Conservation (phyloP, 2,113 vertebrate genomes). For the Aramus guarauna region DNA sequence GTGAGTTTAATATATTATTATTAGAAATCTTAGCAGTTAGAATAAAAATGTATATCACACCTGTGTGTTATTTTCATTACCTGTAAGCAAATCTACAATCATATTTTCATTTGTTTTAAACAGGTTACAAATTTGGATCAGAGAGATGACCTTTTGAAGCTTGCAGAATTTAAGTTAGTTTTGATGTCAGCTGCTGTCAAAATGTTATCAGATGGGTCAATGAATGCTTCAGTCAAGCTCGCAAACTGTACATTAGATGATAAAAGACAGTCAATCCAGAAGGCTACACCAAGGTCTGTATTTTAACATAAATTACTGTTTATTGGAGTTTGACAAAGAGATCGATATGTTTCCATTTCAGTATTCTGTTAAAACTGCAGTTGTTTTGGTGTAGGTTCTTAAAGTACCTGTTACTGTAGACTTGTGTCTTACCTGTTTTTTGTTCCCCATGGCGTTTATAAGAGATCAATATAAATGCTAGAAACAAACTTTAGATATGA, state of each 20-base stretch:
- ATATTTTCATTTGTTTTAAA: background rate
- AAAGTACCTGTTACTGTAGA: background rate
- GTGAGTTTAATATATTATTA: background rate
- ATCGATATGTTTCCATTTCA: background rate
- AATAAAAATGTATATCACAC: background rate
- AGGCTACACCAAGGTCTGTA: conserved; percentile 86
- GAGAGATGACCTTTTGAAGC: conserved; percentile 81
- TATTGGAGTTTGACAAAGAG: background rate
- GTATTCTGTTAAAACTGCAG: background rate
- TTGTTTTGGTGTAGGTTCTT: background rate
- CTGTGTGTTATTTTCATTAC: background rate
- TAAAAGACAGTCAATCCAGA: conserved; percentile 85
- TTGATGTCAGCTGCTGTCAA: conserved; percentile 87
- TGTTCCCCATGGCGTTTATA: background rate
- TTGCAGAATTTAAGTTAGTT: conserved; percentile 91
- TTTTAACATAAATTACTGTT: background rate
- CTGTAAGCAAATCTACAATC: background rate
- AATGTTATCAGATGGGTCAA: conserved; percentile 88
- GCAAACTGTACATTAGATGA: conserved; percentile 91
- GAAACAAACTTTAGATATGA: background rate
- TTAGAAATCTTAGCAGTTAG: background rate
- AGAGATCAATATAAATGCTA: background rate
- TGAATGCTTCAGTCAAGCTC: conserved; percentile 85
- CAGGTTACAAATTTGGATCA: conserved; percentile 72
- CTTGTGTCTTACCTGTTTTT: background rate